A percentile compares a stretch with the other conserved stretches of the same genome.
phyloP scores from a whole-genome alignment of 1,140 invertebrate genomes.

The Ceratina calcarata region DNA sequence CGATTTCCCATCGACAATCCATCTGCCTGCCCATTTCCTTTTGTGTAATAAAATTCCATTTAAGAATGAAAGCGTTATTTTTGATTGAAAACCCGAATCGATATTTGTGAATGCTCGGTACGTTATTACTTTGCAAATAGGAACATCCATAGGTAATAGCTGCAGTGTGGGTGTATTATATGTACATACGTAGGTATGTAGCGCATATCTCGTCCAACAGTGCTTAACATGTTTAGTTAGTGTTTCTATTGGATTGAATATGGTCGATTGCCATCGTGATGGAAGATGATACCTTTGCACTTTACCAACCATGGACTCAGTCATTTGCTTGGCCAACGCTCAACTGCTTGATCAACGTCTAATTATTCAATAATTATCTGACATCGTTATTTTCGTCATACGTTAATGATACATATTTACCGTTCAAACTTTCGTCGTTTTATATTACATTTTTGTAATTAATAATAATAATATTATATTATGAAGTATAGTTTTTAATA shows the following conservation, averaged over 20 bases:
- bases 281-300: background rate
- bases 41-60: too few species aligned
- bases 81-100: too few species aligned
- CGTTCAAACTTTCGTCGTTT: too few species aligned
- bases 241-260: conserved; percentile 6
- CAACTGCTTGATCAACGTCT: background rate
- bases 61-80: background rate
- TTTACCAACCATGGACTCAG: background rate
- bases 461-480: too few species aligned
- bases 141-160: background rate
- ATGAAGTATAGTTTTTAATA: too few species aligned
- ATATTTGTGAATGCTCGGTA: background rate
- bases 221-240: conserved; percentile 11
- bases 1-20: background rate
- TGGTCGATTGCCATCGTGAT: conserved; percentile 7
- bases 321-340: background rate
- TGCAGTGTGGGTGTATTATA: background rate
- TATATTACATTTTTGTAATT: too few species aligned
- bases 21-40: background rate
- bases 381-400: too few species aligned
- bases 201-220: background rate
- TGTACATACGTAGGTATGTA: too few species aligned
- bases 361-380: background rate
- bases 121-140: background rate
- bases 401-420: too few species aligned